phyloP scores from a whole-genome alignment of 2,113 vertebrate genomes.

The Upupa epops region DNA sequence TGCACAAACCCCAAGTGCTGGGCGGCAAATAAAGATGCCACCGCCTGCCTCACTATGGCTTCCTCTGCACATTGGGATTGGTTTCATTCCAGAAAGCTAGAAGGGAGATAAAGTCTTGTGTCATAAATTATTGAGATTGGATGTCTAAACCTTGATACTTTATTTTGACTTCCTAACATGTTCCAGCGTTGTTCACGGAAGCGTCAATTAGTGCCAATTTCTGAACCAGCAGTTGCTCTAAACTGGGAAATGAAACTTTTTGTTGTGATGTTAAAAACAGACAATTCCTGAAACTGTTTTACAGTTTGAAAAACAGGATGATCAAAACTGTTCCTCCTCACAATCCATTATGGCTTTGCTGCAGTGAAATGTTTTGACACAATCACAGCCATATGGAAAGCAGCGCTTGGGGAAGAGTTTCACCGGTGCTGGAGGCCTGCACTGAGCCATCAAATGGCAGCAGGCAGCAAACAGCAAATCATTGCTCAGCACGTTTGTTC shows the following conservation, averaged over 20 bases:
- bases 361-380: conserved; percentile 62
- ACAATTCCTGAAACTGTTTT: conserved; percentile 38
- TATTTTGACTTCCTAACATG: conserved; percentile 29
- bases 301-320: conserved; percentile 35
- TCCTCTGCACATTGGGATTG: neutral
- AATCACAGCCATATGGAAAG: conserved; percentile 27
- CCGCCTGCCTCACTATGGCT: neutral
- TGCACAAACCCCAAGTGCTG: neutral
- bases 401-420: neutral
- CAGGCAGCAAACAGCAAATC: conserved; percentile 32
- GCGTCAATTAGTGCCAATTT: conserved; percentile 47
- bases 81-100: neutral
- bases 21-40: neutral
- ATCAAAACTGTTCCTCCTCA: conserved; percentile 55
- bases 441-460: neutral
- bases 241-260: conserved; percentile 55
- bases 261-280: conserved; percentile 57
- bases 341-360: neutral
- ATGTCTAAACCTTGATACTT: conserved; percentile 45
- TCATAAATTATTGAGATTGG: neutral
- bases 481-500: neutral
- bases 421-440: conserved; percentile 10
- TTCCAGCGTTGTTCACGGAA: conserved; percentile 4
- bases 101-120: neutral
- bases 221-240: conserved; percentile 46